Evolutionary conservation across 2,113 vertebrate species (phyloP), one percentile per base, ranked within the genome.

Genomic region (Uropsilus gracilis): DNA sequence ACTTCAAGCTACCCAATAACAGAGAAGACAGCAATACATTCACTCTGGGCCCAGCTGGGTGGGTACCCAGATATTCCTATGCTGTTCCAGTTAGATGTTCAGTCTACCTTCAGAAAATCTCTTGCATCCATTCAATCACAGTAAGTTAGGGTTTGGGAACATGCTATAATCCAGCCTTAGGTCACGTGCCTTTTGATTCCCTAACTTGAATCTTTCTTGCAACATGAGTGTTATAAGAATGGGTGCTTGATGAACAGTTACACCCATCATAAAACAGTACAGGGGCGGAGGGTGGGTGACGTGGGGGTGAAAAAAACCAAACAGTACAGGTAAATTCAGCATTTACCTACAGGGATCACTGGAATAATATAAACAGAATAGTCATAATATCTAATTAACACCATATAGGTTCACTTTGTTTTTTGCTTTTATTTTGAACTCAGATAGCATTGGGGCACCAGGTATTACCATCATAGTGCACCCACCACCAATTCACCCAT

Each of bases 51-150:
- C 26, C 90, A 97, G 89, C 50, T 97, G 68, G 97, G 89, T 48
- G 97, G 97, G 6, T 97, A 97, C 78, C 98, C 97, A 92, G 97
- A 97, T 80, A 95, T 97, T 87, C 98, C 98, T 82, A 90, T 83
- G 78, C 72, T 98, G 71, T 94, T 98, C 68, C 96, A 98, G 89
- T 83, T 98, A 69, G 98, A 98, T 32, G 86, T 98, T 80, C 96
- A 95, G 24, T 96, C 97, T 30, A 83, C 95, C 48, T 75, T 97
- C 77, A 96, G 90, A 64, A 98, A 97, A 95, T 96, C 97, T 86
- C 96, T 98, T 30, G 64, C 59, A 32, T 71, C 88, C 48, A 44
- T 97, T 46, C 91, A 72, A 46, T 93, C 96, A 90, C 91, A 48
- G 98, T 98, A 97, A 98, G 97, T 94, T 75, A 84, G 83, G 77